Conservation (phyloP, 2,113 vertebrate species). For the Anarrhichthys ocellatus region DNA sequence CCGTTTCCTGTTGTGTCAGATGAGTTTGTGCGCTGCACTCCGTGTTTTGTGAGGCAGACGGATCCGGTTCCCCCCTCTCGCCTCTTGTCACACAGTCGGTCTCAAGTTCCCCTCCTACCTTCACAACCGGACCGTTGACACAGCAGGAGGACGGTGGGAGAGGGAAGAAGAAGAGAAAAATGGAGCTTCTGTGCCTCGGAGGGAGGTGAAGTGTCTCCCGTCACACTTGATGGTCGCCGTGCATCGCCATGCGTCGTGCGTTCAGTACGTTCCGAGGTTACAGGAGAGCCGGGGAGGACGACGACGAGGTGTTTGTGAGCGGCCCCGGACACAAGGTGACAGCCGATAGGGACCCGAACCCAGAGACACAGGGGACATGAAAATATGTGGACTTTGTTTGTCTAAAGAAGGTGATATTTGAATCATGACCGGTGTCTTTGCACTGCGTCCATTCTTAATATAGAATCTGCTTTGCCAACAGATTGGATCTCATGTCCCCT, state of each 20-base stretch:
- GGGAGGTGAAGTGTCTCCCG: neutral
- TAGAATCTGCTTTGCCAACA: conserved; percentile 16
- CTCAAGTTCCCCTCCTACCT: conserved; percentile 43
- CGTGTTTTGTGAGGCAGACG: conserved; percentile 12
- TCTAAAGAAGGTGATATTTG: neutral
- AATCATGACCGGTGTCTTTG: neutral
- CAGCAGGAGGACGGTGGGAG: neutral
- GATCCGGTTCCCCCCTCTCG: conserved; percentile 49
- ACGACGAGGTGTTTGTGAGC: conserved; percentile 75
- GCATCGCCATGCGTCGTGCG: conserved; percentile 67
- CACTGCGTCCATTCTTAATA: neutral
- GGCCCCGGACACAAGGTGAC: conserved; percentile 68
- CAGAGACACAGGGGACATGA: neutral
- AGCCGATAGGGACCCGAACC: neutral
- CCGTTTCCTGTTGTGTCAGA: conserved; percentile 71
- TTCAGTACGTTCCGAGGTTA: conserved; percentile 69
- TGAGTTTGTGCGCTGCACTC: neutral
- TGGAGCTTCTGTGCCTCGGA: neutral
- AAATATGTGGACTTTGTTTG: neutral
- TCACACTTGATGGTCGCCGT: neutral
- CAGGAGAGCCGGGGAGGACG: conserved; percentile 69
- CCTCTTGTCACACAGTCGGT: neutral
- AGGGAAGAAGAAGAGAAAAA: too few species aligned
- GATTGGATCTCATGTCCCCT: conserved; percentile 26
- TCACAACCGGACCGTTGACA: neutral